Conservation (phyloP, 2,888 invertebrate genomes). For the Plagiodera versicolora region DNA sequence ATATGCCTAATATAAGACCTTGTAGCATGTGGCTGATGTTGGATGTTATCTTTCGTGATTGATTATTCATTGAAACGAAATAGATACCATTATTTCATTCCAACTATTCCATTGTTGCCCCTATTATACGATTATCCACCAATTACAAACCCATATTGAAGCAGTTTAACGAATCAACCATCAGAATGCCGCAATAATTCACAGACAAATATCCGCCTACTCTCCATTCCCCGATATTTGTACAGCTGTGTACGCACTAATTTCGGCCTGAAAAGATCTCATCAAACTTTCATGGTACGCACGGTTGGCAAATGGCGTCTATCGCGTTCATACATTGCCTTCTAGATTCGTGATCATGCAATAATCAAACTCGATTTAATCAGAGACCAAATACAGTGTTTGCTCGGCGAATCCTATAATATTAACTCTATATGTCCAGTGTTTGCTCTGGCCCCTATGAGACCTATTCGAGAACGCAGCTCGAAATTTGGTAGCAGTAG, state of each 20-base stretch:
- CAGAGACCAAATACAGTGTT: constrained; percentile 46
- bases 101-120: background rate
- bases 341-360: constrained; percentile 42
- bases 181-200: background rate
- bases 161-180: background rate
- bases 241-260: constrained; percentile 12
- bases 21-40: too few relatives aligned
- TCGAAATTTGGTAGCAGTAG: constrained; percentile 23
- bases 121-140: background rate
- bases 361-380: constrained; percentile 48
- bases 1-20: too few relatives aligned
- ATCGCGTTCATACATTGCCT: constrained; percentile 28
- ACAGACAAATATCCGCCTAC: background rate
- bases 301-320: constrained; percentile 20
- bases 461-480: constrained; percentile 41
- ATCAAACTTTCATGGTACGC: constrained; percentile 25
- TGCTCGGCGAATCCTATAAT: constrained; percentile 47
- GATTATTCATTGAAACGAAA: too few relatives aligned
- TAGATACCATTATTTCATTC: too few relatives aligned
- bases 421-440: constrained; percentile 48
- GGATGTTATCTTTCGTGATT: too few relatives aligned
- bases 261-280: constrained; percentile 28
- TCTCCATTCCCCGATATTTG: background rate
- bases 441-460: constrained; percentile 46
- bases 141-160: background rate